These are phyloP conservation scores for Eupithecia subfuscata DNA, from an alignment of 2,888 invertebrate species.

Conservation along the genomic window DNA sequence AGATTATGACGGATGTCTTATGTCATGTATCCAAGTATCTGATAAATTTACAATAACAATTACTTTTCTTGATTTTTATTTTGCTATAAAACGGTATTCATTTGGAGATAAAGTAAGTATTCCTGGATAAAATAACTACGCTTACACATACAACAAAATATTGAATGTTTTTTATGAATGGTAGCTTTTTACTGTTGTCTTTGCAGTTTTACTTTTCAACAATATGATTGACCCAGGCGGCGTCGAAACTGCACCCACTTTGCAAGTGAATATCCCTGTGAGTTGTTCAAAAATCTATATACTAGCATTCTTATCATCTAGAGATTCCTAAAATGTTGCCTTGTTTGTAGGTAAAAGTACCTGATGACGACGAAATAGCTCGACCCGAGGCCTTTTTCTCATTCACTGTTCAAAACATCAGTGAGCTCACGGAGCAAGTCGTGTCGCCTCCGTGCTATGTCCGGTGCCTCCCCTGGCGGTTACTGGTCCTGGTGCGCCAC, in stretches of 20 bases:
- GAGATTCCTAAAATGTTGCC: not conserved
- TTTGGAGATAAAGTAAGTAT: conserved; percentile 69
- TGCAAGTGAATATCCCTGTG: conserved; percentile 54
- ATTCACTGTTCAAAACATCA: conserved; percentile 93
- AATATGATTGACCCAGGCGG: conserved; percentile 74
- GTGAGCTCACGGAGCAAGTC: conserved; percentile 91
- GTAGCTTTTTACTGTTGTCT: conserved; percentile 30
- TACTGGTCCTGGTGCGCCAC: conserved; percentile 95
- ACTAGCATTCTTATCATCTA: not conserved
- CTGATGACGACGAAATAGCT: conserved; percentile 90
- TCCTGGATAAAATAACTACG: conserved; percentile 15
- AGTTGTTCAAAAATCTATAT: conserved; percentile 26
- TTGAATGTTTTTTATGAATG: not conserved
- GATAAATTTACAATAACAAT: conserved; percentile 74
- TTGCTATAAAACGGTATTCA: conserved; percentile 73
- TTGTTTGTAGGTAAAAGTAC: conserved; percentile 51
- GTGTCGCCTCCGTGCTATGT: conserved; percentile 96
- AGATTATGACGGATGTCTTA: conserved; percentile 64
- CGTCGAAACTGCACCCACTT: conserved; percentile 62
- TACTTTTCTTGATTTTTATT: conserved; percentile 60
- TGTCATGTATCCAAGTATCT: conserved; percentile 69
- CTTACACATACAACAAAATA: not conserved
- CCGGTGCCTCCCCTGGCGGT: conserved; percentile 98
- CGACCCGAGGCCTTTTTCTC: conserved; percentile 97
- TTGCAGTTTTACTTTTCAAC: conserved; percentile 46